A percentile compares a stretch with the other conserved stretches of the same genome.
phyloP scores from a whole-genome alignment of 2,113 vertebrate genomes.

The Pomatorhinus ruficollis region DNA sequence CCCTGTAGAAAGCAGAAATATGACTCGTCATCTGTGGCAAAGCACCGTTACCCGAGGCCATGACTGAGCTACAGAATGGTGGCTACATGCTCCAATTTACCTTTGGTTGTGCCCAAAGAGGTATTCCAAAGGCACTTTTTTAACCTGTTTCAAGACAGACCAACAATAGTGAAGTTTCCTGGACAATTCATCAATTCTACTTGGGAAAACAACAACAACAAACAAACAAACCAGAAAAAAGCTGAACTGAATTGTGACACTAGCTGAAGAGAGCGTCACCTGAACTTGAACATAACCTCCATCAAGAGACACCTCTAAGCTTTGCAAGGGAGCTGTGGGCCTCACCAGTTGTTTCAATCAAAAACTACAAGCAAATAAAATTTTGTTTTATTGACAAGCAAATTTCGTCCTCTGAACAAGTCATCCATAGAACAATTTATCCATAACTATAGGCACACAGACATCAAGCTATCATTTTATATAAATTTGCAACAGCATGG shows the following conservation, averaged over 20 bases:
- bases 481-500: not conserved
- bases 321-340: not conserved
- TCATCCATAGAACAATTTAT: not conserved
- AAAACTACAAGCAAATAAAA: not conserved
- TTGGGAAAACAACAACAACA: not conserved
- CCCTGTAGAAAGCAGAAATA: not conserved
- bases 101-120: not conserved
- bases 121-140: not conserved
- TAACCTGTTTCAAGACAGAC: not conserved
- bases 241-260: not conserved
- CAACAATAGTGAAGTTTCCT: not conserved
- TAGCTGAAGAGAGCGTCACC: not conserved
- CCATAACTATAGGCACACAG: not conserved
- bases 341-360: not conserved
- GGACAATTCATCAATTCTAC: not conserved
- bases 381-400: not conserved
- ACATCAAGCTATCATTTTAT: not conserved
- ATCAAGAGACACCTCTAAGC: not conserved
- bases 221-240: not conserved
- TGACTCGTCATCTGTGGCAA: not conserved
- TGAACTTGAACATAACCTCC: not conserved
- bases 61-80: not conserved
- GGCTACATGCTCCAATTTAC: accelerated
- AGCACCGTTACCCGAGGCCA: not conserved
- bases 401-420: not conserved